These are phyloP conservation scores for Pocillopora grandis DNA, from an alignment of 92 coral and sea anemone genomes.

Conservation along the genomic window DNA sequence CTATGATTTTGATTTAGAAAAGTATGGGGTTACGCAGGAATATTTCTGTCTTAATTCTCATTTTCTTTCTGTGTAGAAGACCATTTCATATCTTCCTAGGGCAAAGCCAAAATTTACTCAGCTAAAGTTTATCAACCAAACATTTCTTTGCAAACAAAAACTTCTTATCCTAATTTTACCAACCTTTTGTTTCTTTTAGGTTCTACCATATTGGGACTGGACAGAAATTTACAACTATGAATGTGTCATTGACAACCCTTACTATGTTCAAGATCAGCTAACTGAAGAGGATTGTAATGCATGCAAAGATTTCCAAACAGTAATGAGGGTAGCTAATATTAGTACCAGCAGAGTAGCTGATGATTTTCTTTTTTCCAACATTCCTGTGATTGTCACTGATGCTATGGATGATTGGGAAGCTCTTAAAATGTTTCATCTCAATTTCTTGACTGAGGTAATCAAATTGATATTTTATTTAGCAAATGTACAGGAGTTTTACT, in stretches of 20 bases:
- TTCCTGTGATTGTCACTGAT: slow-evolving; percentile 85
- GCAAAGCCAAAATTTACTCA: too few species aligned
- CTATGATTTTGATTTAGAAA: too few species aligned
- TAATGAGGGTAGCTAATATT: slow-evolving; percentile 43
- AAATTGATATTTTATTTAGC: too few species aligned
- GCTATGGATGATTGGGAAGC: slow-evolving; percentile 85
- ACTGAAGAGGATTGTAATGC: slow-evolving; percentile 80
- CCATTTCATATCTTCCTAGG: too few species aligned
- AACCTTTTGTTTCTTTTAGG: slow-evolving; percentile 34
- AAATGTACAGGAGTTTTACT: too few species aligned
- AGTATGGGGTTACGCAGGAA: too few species aligned
- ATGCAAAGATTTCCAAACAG: slow-evolving; percentile 57
- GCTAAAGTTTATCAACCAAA: too few species aligned
- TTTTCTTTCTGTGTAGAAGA: too few species aligned
- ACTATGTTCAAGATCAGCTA: slow-evolving; percentile 58
- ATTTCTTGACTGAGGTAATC: slow-evolving; percentile 76
- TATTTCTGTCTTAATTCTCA: too few species aligned
- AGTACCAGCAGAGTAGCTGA: slow-evolving; percentile 66
- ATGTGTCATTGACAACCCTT: slow-evolving; percentile 87
- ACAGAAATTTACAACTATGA: slow-evolving; percentile 72
- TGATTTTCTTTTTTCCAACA: slow-evolving; percentile 59
- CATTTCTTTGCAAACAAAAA: too few species aligned
- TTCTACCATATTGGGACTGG: slow-evolving; percentile 98
- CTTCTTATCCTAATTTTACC: too few species aligned
- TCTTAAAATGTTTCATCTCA: slow-evolving; percentile 65